Base-by-base conservation (phyloP, 2,888 invertebrate species). In the Julus scanicus region DNA sequence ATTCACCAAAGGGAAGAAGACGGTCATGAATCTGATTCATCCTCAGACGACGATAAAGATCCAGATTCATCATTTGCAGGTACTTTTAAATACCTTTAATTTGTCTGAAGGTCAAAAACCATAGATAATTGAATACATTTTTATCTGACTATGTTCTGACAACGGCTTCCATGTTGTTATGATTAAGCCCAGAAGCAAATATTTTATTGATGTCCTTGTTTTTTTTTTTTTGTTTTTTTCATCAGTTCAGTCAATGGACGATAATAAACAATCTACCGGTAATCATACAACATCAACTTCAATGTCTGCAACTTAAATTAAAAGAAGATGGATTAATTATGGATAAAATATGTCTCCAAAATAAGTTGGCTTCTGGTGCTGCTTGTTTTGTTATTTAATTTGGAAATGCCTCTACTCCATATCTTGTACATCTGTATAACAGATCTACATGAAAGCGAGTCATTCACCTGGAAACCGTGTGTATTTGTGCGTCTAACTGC, bases 41-140 rank as follows among this genome's bases (percentile, higher is more conserved):
- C 40, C n/a, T 84, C 84, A 40, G 84, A 40, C 39, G 84, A 84
- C 20, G 84, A 84, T 15, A 40, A 84, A 9, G 84, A 84, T 84
- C 17, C 6, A 6, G 57, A 29, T 71, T 71, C 71, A 9, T 71
- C 29, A 2, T 71, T 71, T 71, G 71, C 71, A 8, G 71, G 71
- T 71, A 29, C 29, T 29, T 29, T 29, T 29, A 29, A 29, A 29
- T 29, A 29, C 29, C 1, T 29, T 29, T 29, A 29, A 29, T 29
- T 29, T 29, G 29, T 29, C 29, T 29, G 0, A 29, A 29, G 29
- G 29, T 29, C 29, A 29, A 29, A 29, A 29, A 29, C 29, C 1
- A 29, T 29, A 29, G 29, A 29, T 29, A 29, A 29, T 29, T 29
- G 29, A 29, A 29, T 29, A 1, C 29, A 29, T 29, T 29, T 29